These are phyloP conservation scores for Ariopsis seemanni DNA, from an alignment of 2,113 vertebrate species.

Conservation along the genomic window DNA sequence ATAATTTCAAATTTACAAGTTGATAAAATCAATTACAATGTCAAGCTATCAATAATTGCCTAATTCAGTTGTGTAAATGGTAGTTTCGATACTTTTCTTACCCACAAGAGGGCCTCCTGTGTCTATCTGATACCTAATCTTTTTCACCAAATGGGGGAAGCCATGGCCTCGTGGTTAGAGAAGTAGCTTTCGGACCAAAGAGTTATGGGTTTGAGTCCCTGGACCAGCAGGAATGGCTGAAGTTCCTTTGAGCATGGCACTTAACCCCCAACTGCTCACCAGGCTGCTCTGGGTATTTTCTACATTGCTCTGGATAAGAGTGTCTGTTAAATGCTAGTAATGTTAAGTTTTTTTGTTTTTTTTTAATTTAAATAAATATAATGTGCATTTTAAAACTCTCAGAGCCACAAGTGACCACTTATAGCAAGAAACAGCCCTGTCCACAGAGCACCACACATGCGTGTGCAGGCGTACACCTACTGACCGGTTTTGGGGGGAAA, in stretches of 20 bases:
- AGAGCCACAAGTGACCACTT: background rate
- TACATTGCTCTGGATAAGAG: too few relatives aligned
- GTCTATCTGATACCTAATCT: background rate
- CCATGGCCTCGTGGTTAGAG: too few relatives aligned
- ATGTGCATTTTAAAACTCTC: background rate
- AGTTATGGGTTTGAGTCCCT: too few relatives aligned
- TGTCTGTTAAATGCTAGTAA: too few relatives aligned
- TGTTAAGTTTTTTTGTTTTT: too few relatives aligned
- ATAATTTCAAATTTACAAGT: background rate
- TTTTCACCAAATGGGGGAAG: background rate
- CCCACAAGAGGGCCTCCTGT: background rate
- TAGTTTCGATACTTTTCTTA: background rate
- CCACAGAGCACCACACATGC: background rate
- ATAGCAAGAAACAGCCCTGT: background rate
- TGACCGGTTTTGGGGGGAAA: background rate
- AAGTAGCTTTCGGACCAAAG: too few relatives aligned
- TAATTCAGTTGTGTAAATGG: background rate
- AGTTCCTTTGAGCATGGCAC: too few relatives aligned
- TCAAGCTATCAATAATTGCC: background rate
- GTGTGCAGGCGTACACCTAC: background rate
- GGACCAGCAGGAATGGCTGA: too few relatives aligned
- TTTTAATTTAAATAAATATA: too few relatives aligned
- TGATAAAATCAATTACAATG: background rate
- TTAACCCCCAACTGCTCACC: too few relatives aligned
- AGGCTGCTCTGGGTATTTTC: background rate